Evolutionary conservation across 2,797 vertebrate genomes (phyloP).

Genomic region (Xenentodon cancila): DNA sequence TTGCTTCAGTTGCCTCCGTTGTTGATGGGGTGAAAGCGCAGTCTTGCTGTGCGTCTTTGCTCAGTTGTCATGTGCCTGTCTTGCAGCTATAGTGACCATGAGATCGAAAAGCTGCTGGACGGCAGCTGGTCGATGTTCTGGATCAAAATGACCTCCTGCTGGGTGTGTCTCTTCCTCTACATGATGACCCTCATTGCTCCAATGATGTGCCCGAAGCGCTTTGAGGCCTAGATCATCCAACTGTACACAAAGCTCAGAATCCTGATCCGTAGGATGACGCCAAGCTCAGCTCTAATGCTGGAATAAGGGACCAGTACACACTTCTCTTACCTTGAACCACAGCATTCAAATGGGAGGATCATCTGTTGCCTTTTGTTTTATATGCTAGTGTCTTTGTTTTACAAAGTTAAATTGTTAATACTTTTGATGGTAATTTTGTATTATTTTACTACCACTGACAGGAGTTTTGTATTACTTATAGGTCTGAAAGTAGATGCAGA

Average conservation of each 20-base stretch:
- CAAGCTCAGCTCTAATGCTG: slow-evolving; percentile 34
- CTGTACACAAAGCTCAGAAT: slow-evolving; percentile 8
- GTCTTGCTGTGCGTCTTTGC: neutral
- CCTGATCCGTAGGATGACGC: slow-evolving; percentile 27
- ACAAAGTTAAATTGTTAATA: slow-evolving; percentile 64
- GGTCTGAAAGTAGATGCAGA: slow-evolving; percentile 38
- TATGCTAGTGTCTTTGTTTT: slow-evolving; percentile 60
- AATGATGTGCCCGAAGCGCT: slow-evolving; percentile 90
- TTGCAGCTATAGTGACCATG: slow-evolving; percentile 88
- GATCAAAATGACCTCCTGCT: slow-evolving; percentile 97
- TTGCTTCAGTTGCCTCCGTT: neutral
- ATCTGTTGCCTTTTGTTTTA: slow-evolving; percentile 73
- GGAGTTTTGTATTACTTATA: slow-evolving; percentile 51
- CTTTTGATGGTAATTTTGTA: slow-evolving; percentile 54
- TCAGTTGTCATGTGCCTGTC: slow-evolving; percentile 5
- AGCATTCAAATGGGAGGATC: slow-evolving; percentile 51
- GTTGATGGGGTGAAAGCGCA: neutral
- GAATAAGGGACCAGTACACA: slow-evolving; percentile 60
- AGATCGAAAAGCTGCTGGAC: slow-evolving; percentile 91
- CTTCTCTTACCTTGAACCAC: slow-evolving; percentile 56
- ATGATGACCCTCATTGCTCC: slow-evolving; percentile 91
- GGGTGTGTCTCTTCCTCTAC: slow-evolving; percentile 92
- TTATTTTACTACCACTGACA: slow-evolving; percentile 63
- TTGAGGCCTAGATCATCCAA: slow-evolving; percentile 82
- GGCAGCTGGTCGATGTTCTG: slow-evolving; percentile 96